Base-by-base conservation (phyloP, 2,113 vertebrate species). In the Solea senegalensis region DNA sequence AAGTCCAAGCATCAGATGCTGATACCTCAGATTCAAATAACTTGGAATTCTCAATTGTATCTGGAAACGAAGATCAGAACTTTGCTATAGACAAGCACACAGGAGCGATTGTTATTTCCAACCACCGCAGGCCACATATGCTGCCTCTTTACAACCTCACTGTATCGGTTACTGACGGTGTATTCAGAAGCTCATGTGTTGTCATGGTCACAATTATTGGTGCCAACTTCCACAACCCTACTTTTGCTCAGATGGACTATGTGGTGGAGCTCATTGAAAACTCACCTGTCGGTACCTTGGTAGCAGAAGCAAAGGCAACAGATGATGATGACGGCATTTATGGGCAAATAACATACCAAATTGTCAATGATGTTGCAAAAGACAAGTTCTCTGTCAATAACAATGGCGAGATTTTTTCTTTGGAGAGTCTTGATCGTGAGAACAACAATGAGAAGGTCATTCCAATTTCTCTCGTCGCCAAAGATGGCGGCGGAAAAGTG, bases 221-320 rank as follows among this genome's bases (percentile, higher is more conserved):
- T 43, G 95, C 96, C 65, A 99, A 99, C 81, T 94, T 97, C 84
- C 95, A 98, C 89, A 96, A 90, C 67, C 98, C 98, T 40, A 83
- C 92, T 61, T 99, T 99, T 78, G 89, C 89, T 78, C 98, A 98
- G 88, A 89, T 82, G 5, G 97, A 99, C 3, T 97, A 97, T 52
- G 95, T 97, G 49, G 97, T 96, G 1, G 97, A 99, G 76, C 93
- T 99, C 0, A 91, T 95, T 27, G 98, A 99, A 90, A 98, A 97
- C 48, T 95, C 97, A 9, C 95, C 95, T 0, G 43, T 92, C 26
- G 94, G 95, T 49, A 98, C 95, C 1, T 81, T 96, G 78, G 95
- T 99, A 21, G 93, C 92, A 8, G 92, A 95, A 68, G 93, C 96
- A 16, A 94, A 93, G 86, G 97, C 96, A 2, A 92, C 87, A 0